Evolutionary conservation across 2,113 vertebrate genomes (phyloP), one percentile per base, ranked within the genome.

Genomic region (Pangasianodon gigas): DNA sequence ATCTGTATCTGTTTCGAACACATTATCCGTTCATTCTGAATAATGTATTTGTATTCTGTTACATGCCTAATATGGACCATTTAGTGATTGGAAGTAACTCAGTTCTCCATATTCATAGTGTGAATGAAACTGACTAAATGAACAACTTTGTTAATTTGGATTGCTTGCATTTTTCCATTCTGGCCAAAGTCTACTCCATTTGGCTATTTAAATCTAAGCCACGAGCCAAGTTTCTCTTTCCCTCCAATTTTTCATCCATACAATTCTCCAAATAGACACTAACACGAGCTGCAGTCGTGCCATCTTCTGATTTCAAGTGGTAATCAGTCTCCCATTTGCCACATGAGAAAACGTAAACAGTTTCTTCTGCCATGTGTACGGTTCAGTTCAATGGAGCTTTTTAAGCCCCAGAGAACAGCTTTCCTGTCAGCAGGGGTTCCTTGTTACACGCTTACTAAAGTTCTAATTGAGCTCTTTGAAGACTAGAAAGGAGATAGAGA

Each of bases 401-500:
- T 83, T 89, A 90, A 92, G 90, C 89, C 65, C 67, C 79, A 88
- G 19, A 84, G 80, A 90, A 90, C 91, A 88, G 74, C 87, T 85
- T 87, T 84, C 91, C 81, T 89, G 93, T 91, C 92, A 93, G 84
- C 54, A 5, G 86, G 88, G 81, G 90, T 84, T 92, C 89, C 89
- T 89, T 90, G 92, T 92, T 92, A 91, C 90, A 93, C 8, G 51
- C 89, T 89, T 85, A 74, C 89, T 92, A 69, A 89, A 92, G 80
- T 89, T 74, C 89, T 92, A 92, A 95, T 94, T 93, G 91, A 89
- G 83, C 91, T 89, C 89, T 90, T 87, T 92, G 87, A 90, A 91
- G 89, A 90, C 56, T n/a, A 60, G 54, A 81, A 18, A 71, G 67
- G 79, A 46, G 52, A 85, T 71, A 52, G 69, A 87, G 37, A 92